Evolutionary conservation across 2,113 vertebrate species (phyloP).

Genomic region (Nicator chloris): DNA sequence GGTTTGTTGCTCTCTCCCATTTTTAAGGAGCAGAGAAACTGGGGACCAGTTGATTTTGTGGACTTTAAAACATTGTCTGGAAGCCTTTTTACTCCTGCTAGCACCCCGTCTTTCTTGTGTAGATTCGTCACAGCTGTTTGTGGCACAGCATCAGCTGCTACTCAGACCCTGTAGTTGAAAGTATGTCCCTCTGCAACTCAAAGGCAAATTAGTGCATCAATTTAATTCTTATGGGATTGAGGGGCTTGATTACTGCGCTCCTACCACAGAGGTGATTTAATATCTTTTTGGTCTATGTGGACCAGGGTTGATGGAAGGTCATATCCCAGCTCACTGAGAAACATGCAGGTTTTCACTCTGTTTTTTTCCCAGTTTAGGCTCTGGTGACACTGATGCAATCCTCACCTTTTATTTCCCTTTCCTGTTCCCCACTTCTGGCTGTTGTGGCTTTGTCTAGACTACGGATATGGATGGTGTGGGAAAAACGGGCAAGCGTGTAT

Average conservation of each 20-base stretch:
- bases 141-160: neutral
- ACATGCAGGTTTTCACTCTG: neutral
- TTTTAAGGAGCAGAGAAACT: neutral
- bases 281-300: slow-evolving; percentile 5
- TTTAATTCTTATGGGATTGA: neutral
- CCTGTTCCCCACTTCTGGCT: slow-evolving; percentile 6
- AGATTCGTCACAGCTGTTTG: slow-evolving; percentile 21
- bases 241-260: slow-evolving; percentile 11
- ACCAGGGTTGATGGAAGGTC: slow-evolving; percentile 32
- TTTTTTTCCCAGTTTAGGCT: neutral
- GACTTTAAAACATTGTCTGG: neutral
- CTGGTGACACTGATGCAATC: slow-evolving; percentile 47
- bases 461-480: neutral
- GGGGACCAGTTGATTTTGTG: neutral
- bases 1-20: neutral
- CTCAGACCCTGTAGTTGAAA: neutral
- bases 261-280: slow-evolving; percentile 43
- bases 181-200: neutral
- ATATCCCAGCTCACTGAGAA: neutral
- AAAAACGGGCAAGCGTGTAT: neutral
- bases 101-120: neutral
- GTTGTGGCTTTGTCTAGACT: slow-evolving; percentile 7
- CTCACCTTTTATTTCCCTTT: slow-evolving; percentile 40
- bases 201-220: slow-evolving; percentile 1
- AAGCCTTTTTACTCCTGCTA: neutral